A percentile compares a stretch with the other conserved stretches of the same genome.
These are phyloP conservation scores for Drosophila suboccidentalis DNA, from an alignment of 2,888 invertebrate genomes.

Conservation along the genomic window DNA sequence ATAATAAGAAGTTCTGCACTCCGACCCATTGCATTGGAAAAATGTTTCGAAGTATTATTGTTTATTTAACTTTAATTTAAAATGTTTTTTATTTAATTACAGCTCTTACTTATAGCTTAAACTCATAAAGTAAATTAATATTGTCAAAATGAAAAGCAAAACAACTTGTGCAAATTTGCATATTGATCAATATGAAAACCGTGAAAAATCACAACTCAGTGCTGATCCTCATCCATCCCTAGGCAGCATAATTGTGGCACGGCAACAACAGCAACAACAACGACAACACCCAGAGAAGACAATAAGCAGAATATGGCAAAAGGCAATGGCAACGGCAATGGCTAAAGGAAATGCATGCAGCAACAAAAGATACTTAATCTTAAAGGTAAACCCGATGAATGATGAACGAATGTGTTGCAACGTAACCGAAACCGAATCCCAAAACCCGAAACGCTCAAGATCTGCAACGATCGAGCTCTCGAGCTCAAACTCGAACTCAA, in stretches of 20 bases:
- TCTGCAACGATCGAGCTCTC: constrained; percentile 40
- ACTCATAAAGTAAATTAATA: not conserved
- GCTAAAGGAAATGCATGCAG: constrained; percentile 65
- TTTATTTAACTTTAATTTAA: too few relatives aligned
- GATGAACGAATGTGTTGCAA: constrained; percentile 73
- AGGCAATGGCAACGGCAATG: constrained; percentile 43
- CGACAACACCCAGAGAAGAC: constrained; percentile 45
- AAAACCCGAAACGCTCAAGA: constrained; percentile 49
- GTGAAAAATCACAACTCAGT: constrained; percentile 41
- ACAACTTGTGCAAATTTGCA: constrained; percentile 24
- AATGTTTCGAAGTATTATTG: too few relatives aligned
- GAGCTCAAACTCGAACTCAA: constrained; percentile 19
- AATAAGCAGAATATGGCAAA: constrained; percentile 61
- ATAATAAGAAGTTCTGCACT: too few relatives aligned
- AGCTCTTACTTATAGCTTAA: not conserved
- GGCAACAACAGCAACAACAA: constrained; percentile 28
- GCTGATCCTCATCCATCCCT: constrained; percentile 47
- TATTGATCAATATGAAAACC: constrained; percentile 15
- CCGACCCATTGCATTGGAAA: too few relatives aligned
- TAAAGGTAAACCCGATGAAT: constrained; percentile 77
- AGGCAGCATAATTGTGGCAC: constrained; percentile 48
- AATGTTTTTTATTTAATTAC: too few relatives aligned
- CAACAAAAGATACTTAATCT: constrained; percentile 80
- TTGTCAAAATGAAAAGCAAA: not conserved
- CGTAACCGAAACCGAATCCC: constrained; percentile 71